Conservation (phyloP, 2,113 vertebrate species). For the Circaetus gallicus region DNA sequence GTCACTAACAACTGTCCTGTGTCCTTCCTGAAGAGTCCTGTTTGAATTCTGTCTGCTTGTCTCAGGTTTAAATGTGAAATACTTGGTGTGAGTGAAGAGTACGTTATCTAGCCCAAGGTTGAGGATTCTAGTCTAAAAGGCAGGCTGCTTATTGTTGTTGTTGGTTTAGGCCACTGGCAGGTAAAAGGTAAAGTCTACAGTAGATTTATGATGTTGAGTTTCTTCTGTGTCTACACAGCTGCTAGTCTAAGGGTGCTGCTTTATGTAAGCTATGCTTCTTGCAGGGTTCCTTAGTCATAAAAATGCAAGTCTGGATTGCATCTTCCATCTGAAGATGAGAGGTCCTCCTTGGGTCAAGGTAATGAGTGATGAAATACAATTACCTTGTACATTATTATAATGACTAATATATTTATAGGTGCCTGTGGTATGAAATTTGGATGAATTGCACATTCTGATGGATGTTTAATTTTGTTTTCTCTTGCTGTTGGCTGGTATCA, state of each 20-base stretch:
- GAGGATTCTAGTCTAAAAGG: not conserved
- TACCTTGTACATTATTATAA: conserved; percentile 51
- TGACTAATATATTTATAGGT: conserved; percentile 59
- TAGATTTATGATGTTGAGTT: not conserved
- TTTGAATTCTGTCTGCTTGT: not conserved
- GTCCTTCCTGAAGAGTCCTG: not conserved
- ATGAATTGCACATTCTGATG: conserved; percentile 43
- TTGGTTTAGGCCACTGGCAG: not conserved
- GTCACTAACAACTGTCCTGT: not conserved
- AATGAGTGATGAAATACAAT: conserved; percentile 56
- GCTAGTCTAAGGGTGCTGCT: not conserved
- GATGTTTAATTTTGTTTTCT: conserved; percentile 58
- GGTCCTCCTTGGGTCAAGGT: conserved; percentile 30
- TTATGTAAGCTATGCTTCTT: not conserved
- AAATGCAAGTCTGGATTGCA: conserved; percentile 28
- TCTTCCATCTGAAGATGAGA: conserved; percentile 34
- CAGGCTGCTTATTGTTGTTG: not conserved
- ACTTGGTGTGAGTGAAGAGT: not conserved
- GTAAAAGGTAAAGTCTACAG: not conserved
- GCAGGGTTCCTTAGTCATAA: not conserved
- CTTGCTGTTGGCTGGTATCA: conserved; percentile 28
- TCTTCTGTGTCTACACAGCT: not conserved
- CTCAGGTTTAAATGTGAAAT: not conserved
- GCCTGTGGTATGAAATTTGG: conserved; percentile 39
- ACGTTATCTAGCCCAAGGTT: not conserved